Base-by-base conservation (phyloP, 2,113 vertebrate genomes). In the Gymnarchus niloticus region DNA sequence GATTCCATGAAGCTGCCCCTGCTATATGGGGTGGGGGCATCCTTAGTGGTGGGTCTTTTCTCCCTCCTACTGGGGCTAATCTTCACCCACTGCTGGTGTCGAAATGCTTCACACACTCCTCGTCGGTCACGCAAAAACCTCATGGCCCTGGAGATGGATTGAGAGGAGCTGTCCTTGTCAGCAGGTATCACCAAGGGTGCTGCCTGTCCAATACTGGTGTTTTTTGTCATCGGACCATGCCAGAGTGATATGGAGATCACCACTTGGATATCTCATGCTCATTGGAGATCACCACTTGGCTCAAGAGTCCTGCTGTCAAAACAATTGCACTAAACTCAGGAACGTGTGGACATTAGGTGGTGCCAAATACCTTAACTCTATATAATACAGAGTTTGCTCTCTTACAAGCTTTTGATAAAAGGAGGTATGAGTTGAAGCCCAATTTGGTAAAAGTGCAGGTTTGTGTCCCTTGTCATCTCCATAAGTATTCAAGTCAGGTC, bases 131-230 rank as follows among this genome's bases (percentile, higher is more conserved):
- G 95, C 49, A 96, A 94, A 90, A 94, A 96, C 82, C 96, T 99
- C 21, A 96, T 99, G 95, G 96, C 96, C 17, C 95, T 97, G 95
- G 97, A 97, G 92, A 97, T 96, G 95, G 98, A 99, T 94, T 99
- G 93, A 98, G 91, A 0, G 0, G 44, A 33, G 73, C 46, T 56
- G n/a, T 3, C 28, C 59, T n/a, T 61, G 10, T 41, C 69, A 76
- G 4, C 1, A 19, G 0, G 76, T 41, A 78, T 44, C 41, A 48
- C 23, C 37, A 3, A 17, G 46, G 7, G 46, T 19, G 19, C 46
- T 48, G 9, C 59, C 25, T 28, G 76, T 21, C 37, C 46, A 19
- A 23, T 1, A 78, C 41, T 78, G 6, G 14, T 14, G 14, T 54
- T 14, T 14, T 54, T 6, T 54, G 52, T 54, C 14, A 54, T 54